Evolutionary conservation across 2,113 vertebrate species (phyloP).

Genomic region (Riparia riparia): DNA sequence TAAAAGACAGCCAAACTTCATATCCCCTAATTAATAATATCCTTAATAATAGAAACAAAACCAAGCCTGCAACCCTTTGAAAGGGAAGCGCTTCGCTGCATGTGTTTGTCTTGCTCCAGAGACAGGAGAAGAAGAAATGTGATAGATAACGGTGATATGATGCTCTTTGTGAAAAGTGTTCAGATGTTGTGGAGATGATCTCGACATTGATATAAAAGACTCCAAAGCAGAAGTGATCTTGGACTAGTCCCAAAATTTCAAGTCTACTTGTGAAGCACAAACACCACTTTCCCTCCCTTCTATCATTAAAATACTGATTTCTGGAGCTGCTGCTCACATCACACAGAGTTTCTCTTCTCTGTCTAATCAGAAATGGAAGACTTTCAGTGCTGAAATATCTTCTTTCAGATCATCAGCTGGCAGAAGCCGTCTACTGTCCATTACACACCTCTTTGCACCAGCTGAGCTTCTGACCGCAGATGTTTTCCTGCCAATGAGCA

Average conservation of each 20-base stretch:
- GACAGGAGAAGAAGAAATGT: background rate
- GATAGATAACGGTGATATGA: background rate
- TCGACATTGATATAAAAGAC: background rate
- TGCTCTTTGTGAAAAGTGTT: background rate
- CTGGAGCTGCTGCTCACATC: background rate
- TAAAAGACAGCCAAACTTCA: background rate
- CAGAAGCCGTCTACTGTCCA: background rate
- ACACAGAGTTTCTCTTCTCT: background rate
- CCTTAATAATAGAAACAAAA: background rate
- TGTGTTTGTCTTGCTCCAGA: background rate
- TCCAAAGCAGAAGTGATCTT: background rate
- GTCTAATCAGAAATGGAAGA: background rate
- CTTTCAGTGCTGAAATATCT: background rate
- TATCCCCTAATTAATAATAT: background rate
- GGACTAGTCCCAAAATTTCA: background rate
- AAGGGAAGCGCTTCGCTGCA: background rate
- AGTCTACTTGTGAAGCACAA: background rate
- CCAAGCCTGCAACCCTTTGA: accelerated
- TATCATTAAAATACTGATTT: background rate
- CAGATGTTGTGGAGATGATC: background rate
- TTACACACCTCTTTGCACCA: background rate
- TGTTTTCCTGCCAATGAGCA: background rate
- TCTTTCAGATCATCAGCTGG: background rate
- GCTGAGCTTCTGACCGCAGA: background rate
- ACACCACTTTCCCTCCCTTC: background rate